Conservation (phyloP, 2,888 invertebrate genomes). For the Stratiomys singularior region DNA sequence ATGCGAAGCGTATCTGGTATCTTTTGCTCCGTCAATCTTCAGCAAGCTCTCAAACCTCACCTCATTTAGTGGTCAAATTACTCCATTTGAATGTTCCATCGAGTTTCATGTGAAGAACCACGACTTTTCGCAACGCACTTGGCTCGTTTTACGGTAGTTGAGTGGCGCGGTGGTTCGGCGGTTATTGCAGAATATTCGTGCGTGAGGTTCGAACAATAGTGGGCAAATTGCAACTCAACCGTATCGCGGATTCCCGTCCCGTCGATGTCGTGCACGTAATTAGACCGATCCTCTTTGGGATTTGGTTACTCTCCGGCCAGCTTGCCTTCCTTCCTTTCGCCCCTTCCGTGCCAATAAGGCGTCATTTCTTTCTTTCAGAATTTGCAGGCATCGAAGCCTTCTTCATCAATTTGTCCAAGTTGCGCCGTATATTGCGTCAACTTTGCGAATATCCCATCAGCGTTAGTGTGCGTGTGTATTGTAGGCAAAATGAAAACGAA, state of each 20-base stretch:
- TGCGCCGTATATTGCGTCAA: not conserved
- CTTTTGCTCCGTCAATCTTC: not conserved
- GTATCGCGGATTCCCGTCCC: slow-evolving; percentile 26
- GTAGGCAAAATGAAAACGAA: slow-evolving; percentile 31
- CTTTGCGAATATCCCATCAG: slow-evolving; percentile 23
- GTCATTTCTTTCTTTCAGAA: no score
- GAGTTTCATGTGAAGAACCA: slow-evolving; percentile 8
- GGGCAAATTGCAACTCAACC: slow-evolving; percentile 40
- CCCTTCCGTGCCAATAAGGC: not conserved
- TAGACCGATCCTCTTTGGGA: slow-evolving; percentile 40
- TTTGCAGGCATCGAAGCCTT: not conserved
- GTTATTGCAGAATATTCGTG: slow-evolving; percentile 33
- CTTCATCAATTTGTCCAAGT: not conserved
- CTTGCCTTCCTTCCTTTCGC: slow-evolving; percentile 8
- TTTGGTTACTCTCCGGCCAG: slow-evolving; percentile 35
- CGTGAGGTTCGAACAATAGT: slow-evolving; percentile 49
- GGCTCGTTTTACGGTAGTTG: not conserved
- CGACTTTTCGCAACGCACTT: not conserved
- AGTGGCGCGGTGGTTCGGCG: slow-evolving; percentile 39
- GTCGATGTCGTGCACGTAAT: slow-evolving; percentile 46
- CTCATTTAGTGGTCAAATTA: slow-evolving; percentile 34
- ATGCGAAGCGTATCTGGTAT: not conserved
- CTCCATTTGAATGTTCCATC: slow-evolving; percentile 16
- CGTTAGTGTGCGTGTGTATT: slow-evolving; percentile 29
- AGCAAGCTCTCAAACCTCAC: not conserved